phyloP scores from a whole-genome alignment of 2,797 vertebrate genomes.

The Pteropus rufus region DNA sequence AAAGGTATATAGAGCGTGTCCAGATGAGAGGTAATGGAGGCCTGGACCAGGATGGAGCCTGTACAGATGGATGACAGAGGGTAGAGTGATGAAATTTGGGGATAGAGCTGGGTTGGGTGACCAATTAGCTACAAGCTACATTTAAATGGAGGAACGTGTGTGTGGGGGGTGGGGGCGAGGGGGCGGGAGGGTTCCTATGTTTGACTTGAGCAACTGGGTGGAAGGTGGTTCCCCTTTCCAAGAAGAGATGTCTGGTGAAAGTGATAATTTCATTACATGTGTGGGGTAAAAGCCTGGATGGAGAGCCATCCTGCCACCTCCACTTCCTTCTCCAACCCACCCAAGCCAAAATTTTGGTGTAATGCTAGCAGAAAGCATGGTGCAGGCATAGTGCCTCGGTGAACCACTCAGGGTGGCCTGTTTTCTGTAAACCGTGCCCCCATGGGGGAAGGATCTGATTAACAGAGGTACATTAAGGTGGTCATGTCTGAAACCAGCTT shows the following conservation, averaged over 20 bases:
- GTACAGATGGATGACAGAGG: neutral
- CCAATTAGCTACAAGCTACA: neutral
- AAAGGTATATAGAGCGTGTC: too few species aligned
- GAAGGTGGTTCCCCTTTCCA: neutral
- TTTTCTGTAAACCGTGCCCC: neutral
- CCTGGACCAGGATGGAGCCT: neutral
- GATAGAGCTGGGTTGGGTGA: neutral
- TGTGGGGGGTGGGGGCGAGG: too few species aligned
- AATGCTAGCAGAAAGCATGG: neutral
- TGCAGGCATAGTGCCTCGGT: neutral
- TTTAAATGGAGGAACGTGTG: neutral
- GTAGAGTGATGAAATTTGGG: too few species aligned
- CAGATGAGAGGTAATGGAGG: neutral
- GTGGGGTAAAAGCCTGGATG: too few species aligned
- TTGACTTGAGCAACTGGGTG: neutral
- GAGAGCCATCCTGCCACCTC: neutral
- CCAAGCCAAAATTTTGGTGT: neutral
- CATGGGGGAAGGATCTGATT: neutral
- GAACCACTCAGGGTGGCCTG: fast-evolving
- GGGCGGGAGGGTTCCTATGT: neutral
- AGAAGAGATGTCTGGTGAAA: neutral
- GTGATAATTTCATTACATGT: neutral
- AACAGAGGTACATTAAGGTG: neutral
- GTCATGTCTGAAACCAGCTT: neutral
- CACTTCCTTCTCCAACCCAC: neutral